phyloP scores from a whole-genome alignment of 2,113 vertebrate genomes.

The Plecotus auritus region DNA sequence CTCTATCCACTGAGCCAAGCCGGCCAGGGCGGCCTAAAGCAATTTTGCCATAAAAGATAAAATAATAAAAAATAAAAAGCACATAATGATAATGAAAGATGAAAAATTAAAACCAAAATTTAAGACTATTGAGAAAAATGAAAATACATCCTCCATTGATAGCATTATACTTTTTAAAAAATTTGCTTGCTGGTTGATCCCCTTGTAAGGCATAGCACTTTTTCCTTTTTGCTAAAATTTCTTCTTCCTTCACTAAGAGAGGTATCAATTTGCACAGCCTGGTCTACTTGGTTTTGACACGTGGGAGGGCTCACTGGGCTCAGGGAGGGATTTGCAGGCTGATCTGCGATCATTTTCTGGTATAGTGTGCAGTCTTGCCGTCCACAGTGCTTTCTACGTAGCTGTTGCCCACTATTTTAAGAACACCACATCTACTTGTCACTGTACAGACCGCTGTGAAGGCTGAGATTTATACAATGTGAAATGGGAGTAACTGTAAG shows the following conservation, averaged over 20 bases:
- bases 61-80: not conserved
- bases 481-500: not conserved
- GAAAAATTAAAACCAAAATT: not conserved
- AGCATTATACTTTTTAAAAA: not conserved
- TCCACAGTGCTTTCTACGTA: not conserved
- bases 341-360: not conserved
- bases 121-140: not conserved
- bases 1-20: no score
- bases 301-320: not conserved
- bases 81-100: not conserved
- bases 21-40: no score
- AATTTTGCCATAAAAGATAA: not conserved
- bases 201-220: not conserved
- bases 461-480: not conserved
- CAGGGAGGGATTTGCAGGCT: not conserved
- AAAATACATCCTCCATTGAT: not conserved
- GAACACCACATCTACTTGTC: not conserved
- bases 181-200: not conserved
- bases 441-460: not conserved
- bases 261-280: not conserved
- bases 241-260: not conserved
- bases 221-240: not conserved
- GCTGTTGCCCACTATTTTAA: not conserved
- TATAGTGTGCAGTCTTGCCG: no score
- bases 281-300: not conserved